Evolutionary conservation across 2,113 vertebrate species (phyloP).

Genomic region (Salvelinus sp.): DNA sequence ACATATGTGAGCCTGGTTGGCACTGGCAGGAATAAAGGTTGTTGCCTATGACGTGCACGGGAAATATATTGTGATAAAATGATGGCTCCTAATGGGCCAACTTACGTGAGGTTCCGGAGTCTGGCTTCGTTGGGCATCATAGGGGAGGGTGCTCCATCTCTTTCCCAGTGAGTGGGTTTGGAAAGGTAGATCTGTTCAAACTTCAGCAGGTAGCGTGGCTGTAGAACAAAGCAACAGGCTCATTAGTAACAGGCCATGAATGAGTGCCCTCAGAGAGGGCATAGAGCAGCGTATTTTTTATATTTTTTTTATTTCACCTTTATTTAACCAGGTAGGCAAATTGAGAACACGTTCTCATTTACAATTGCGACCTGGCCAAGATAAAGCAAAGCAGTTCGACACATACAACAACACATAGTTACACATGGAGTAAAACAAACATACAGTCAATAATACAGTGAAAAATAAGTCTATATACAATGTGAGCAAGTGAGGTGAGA

Average conservation of each 20-base stretch:
- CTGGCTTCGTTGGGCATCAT: constrained; percentile 99
- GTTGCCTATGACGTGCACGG: too few species aligned
- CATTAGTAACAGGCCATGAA: neutral
- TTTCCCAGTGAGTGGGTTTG: constrained; percentile 98
- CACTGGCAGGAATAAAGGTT: neutral
- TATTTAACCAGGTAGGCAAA: too few species aligned
- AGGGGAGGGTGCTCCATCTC: constrained; percentile 95
- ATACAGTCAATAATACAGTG: too few species aligned
- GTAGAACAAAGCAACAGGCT: neutral
- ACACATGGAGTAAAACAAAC: too few species aligned
- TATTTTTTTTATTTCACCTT: too few species aligned
- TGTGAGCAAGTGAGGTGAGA: too few species aligned
- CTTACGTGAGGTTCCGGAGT: constrained; percentile 93
- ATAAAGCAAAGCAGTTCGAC: too few species aligned
- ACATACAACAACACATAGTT: too few species aligned
- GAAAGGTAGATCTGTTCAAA: constrained; percentile 99
- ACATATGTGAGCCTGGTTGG: neutral
- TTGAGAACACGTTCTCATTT: too few species aligned
- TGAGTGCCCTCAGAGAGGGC: neutral
- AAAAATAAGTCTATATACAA: too few species aligned
- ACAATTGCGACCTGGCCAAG: too few species aligned
- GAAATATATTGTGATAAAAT: neutral
- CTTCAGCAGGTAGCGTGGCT: constrained; percentile 95
- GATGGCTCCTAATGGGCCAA: neutral
- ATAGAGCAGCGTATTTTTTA: neutral